Percentiles rank a stretch among this genome's conserved stretches.
Conservation (phyloP, 1,140 invertebrate species). For the Probaryconus sp. region DNA sequence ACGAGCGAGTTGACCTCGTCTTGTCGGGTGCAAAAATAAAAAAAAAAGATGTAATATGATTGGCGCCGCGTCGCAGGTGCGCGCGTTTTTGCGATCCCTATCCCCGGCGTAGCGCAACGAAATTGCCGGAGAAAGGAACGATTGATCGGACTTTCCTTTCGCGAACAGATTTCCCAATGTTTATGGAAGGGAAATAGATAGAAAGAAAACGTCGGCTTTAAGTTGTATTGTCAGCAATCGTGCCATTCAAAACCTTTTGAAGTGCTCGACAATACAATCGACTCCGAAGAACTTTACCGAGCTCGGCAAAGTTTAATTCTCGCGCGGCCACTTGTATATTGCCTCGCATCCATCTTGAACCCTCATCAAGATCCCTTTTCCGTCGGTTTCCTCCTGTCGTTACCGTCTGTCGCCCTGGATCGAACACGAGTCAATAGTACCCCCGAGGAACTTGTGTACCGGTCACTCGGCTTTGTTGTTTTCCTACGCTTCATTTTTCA, state of each 20-base stretch:
- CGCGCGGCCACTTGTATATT: constrained; percentile 68
- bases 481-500: constrained; percentile 67
- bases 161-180: constrained; percentile 20
- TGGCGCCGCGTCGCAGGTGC: constrained; percentile 15
- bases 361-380: constrained; percentile 72
- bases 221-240: constrained; percentile 42
- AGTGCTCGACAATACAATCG: constrained; percentile 50
- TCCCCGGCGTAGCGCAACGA: neutral
- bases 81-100: constrained; percentile 15
- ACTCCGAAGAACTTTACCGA: constrained; percentile 55
- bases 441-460: constrained; percentile 67
- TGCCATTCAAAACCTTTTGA: constrained; percentile 46
- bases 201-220: constrained; percentile 14
- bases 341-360: constrained; percentile 72
- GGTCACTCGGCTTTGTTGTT: constrained; percentile 65
- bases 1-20: constrained; percentile 28
- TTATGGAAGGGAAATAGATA: constrained; percentile 27
- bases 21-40: constrained; percentile 5
- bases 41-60: constrained; percentile 25
- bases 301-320: constrained; percentile 62
- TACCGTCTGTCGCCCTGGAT: constrained; percentile 67
- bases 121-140: constrained; percentile 19
- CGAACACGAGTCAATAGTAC: constrained; percentile 71
- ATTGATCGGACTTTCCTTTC: constrained; percentile 14
- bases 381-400: constrained; percentile 67